These are phyloP conservation scores for Craseonycteris thonglongyai DNA, from an alignment of 2,113 vertebrate species.

Conservation along the genomic window DNA sequence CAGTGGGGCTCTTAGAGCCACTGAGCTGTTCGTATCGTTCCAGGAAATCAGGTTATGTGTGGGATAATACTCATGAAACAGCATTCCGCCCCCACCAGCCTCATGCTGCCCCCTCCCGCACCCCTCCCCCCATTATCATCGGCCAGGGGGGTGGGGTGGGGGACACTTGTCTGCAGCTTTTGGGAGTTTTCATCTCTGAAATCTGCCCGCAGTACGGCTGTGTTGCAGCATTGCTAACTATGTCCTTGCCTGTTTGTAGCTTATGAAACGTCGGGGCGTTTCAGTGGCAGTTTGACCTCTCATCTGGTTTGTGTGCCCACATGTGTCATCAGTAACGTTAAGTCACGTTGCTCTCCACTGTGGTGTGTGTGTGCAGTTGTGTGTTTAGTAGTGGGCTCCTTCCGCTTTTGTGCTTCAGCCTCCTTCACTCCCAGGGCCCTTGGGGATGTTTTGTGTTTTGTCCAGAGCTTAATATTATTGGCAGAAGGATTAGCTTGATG, in stretches of 20 bases:
- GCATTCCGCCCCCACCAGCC: not conserved
- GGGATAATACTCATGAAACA: not conserved
- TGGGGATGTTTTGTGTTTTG: not conserved
- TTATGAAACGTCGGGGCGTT: not conserved
- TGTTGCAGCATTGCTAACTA: no score
- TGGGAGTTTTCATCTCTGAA: no score
- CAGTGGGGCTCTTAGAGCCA: not conserved
- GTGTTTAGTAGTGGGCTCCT: not conserved
- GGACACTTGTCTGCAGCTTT: no score
- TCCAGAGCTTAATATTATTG: constrained; percentile 1
- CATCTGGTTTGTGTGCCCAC: not conserved
- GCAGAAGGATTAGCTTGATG: not conserved
- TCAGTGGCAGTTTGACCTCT: not conserved
- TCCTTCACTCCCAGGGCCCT: not conserved
- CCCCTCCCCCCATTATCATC: not conserved
- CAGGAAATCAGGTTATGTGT: not conserved
- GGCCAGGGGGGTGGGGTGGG: no score
- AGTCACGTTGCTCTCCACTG: not conserved
- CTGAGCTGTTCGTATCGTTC: not conserved
- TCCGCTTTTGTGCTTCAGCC: not conserved
- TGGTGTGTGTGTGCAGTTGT: not conserved
- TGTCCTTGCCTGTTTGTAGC: not conserved
- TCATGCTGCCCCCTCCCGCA: not conserved
- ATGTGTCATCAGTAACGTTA: not conserved
- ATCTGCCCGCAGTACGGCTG: no score